Base-by-base conservation (phyloP, 1,140 invertebrate genomes). In the Danaus melanippus region DNA sequence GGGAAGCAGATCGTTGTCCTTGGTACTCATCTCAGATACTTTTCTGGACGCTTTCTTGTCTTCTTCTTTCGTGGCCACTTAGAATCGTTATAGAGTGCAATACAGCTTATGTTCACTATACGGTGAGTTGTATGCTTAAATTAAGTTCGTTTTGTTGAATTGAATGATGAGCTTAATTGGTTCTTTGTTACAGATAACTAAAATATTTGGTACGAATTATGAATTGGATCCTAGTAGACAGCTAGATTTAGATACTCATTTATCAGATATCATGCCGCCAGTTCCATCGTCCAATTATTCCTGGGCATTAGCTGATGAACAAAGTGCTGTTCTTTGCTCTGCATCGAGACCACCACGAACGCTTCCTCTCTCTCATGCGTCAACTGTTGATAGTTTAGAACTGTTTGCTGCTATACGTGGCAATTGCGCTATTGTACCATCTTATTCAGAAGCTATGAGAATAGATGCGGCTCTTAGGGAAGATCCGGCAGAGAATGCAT, bases 41-140 rank as follows among this genome's bases (percentile, higher is more conserved):
- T 43, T 96, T 95, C 84, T 96, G 95, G 93, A 87, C 91, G 10
- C 87, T 91, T 9, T 94, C 92, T 47, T 90, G 92, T 60, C 83
- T 94, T n/a, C 85, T 96, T 12, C 88, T 96, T 2, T 95, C 93
- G 9, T 97, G 95, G 95, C 95, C 94, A 17, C 87, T 96, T 46
- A 86, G 95, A 44, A 90, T 96, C 50, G 88, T 95, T 32, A 93
- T 95, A 60, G 94, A 96, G 73, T 95, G 92, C 84, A 94, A 95
- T 76, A 96, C 94, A 9, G 93, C 94, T 17, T 93, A 95, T 71
- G 91, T 94, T 32, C 92, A 95, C 78, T 95, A 94, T 78, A 90
- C 91, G 84, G 91, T 91, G 79, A 74, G 79, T 74, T 53, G 2
- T 44, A 52, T 12, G 40, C 42, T 51, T 49, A 50, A 12, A 53